Percentiles rank a stretch among this genome's conserved stretches.
phyloP scores from a whole-genome alignment of 2,888 invertebrate genomes.

The Eucriotettix oculatus region DNA sequence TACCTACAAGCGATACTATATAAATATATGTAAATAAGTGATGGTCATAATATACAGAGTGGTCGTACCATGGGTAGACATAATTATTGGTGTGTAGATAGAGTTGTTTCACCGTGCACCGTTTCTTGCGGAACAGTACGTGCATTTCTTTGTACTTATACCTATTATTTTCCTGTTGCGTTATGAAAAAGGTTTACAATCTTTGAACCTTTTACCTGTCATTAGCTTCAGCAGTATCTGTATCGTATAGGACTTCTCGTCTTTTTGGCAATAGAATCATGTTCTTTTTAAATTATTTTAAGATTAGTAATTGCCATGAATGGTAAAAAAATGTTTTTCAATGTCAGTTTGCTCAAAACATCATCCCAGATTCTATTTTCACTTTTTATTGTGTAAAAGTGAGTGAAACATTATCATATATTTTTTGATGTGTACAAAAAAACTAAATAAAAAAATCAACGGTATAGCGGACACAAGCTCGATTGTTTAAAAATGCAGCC shows the following conservation, averaged over 20 bases:
- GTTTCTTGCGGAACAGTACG: constrained; percentile 5
- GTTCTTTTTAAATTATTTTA: constrained; percentile 7
- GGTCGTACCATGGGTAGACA: constrained; percentile 4
- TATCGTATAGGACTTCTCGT: background rate
- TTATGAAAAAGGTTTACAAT: background rate
- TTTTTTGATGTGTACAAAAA: constrained; percentile 17
- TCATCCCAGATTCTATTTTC: constrained; percentile 16
- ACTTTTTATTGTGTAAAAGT: constrained; percentile 15
- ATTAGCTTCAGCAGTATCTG: background rate
- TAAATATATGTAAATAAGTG: constrained; percentile 12
- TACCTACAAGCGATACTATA: constrained; percentile 12
- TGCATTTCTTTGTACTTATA: constrained; percentile 7
- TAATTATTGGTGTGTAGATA: constrained; percentile 7
- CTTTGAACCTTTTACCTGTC: background rate
- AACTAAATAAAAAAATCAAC: constrained; percentile 5
- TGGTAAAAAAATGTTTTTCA: constrained; percentile 12
- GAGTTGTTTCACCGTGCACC: constrained; percentile 2
- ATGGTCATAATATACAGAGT: background rate
- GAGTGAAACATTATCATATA: constrained; percentile 14
- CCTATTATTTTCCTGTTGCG: constrained; percentile 2
- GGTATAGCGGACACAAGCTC: constrained; percentile 10
- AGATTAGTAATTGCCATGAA: constrained; percentile 7
- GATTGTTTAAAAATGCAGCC: constrained; percentile 11
- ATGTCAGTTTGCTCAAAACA: constrained; percentile 16
- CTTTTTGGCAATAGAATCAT: constrained; percentile 2